Evolutionary conservation across 2,797 vertebrate species (phyloP), one percentile per base, ranked within the genome.

Genomic region (Nannoperca obscura): DNA sequence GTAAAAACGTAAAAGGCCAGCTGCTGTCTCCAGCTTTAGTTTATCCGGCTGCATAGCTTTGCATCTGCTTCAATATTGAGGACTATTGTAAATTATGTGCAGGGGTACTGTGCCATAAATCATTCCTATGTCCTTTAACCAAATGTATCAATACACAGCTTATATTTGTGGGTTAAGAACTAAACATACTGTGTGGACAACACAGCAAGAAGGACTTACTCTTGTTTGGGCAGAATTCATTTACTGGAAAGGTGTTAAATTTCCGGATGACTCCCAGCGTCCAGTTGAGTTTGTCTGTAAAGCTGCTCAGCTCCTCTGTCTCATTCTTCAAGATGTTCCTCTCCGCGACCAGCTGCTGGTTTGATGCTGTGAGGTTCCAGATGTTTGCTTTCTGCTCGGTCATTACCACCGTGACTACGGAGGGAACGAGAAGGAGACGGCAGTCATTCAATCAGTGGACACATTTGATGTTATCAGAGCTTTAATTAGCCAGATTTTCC

Each of bases 241-340:
- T 14, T 0, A 83, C 87, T 52, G 74, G 78, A 54, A 94, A 92
- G 5, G 0, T 13, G 0, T 52, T 0, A 42, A 85, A 88, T 0
- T 47, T 61, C n/a, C 81, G 7, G 52, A 94, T 93, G 65, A 64
- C 0, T 17, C 0, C 9, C 61, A 90, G 62, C 0, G 27, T 87
- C 58, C 34, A 1, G 71, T 75, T 87, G 50, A 87, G 80, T 13
- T 73, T 32, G 0, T 74, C 52, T 50, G 6, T 54, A 22, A 38
- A 27, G 69, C 9, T 15, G 30, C 0, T 82, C 52, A 86, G 34
- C 40, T 61, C 10, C 3, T 17, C 32, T 0, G 4, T 76, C 59
- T 61, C 1, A 1, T n/a, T 40, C 75, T 80, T 2, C 6, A 76
- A 36, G 17, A 1, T 7, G 22, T 2, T 54, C 4, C 0, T 80